Conservation (phyloP, 92 coral and sea anemone species). For the Pocillopora meandrina region DNA sequence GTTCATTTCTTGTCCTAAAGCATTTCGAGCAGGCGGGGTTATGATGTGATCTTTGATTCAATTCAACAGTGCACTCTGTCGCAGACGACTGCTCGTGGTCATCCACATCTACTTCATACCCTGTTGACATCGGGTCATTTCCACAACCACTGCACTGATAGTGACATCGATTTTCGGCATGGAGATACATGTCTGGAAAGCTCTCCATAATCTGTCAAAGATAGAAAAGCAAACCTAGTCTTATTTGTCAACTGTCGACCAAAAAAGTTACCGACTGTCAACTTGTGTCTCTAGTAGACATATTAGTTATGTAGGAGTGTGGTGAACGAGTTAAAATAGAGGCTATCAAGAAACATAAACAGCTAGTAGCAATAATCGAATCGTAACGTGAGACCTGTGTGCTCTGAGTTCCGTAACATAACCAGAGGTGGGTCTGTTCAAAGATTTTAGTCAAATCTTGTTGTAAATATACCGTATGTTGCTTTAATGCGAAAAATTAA, state of each 20-base stretch:
- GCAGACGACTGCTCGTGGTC: background rate
- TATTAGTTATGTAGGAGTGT: no score
- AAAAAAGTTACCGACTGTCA: background rate
- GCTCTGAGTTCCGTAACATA: no score
- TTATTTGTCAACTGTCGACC: background rate
- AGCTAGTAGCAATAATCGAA: no score
- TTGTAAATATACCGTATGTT: no score
- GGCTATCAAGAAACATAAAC: no score
- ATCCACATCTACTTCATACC: background rate
- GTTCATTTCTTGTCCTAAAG: background rate
- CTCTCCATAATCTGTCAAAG: slow-evolving; percentile 36
- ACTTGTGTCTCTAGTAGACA: no score
- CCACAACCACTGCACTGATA: background rate
- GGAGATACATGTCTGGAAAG: background rate
- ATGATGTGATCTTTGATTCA: background rate
- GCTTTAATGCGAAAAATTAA: no score
- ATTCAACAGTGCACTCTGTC: background rate
- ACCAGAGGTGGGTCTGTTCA: no score
- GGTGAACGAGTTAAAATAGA: no score
- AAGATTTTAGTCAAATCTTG: no score
- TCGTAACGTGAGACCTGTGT: no score
- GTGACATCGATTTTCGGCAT: background rate
- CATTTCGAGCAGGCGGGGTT: background rate
- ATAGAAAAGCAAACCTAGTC: background rate
- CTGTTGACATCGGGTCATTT: background rate